Evolutionary conservation across 2,888 invertebrate genomes (phyloP), one percentile per base, ranked within the genome.

Genomic region (Diogma glabrata): DNA sequence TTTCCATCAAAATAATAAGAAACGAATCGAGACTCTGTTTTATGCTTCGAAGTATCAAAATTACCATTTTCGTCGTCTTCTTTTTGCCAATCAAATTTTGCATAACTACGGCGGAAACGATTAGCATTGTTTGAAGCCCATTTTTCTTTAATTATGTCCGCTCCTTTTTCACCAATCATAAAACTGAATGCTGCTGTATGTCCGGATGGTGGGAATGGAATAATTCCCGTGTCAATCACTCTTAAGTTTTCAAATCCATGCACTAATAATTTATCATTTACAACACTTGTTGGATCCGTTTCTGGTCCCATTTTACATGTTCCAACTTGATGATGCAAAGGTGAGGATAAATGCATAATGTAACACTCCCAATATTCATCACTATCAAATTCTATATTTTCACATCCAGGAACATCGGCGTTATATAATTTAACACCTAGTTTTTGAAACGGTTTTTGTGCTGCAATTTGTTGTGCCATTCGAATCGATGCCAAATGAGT

Each of bases 281-380:
- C 78, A 1, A 79, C 74, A 2, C 75, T 74, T 0, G 66, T 66
- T 1, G 72, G 69, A 59, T 79, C 78, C 2, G 63, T 58, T 0
- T 58, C 47, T 1, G 74, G 72, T 1, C 78, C 79, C 77, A 79
- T 79, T 60, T 74, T 77, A 57, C 77, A 77, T 1, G 79, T 79
- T 3, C 76, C 75, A 2, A 52, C 43, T 58, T 80, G 78, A 63
- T 84, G 84, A 61, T 84, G 84, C 52, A 84, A 78, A 2, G 82
- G 84, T 56, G 81, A 77, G 0, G 82, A 79, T 55, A 82, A 75
- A 66, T 79, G 77, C 52, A 79, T 74, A 0, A 78, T 74, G 60
- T 81, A 76, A 60, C 85, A 86, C 28, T 75, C 78, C 68, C 82
- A 82, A 61, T 85, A 86, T 2, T 70, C 73, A 56, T 85, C 83